Percentiles rank a stretch among this genome's conserved stretches.
Evolutionary conservation across 1,140 invertebrate species (phyloP).

Genomic region (Proctacanthus coquilletti): DNA sequence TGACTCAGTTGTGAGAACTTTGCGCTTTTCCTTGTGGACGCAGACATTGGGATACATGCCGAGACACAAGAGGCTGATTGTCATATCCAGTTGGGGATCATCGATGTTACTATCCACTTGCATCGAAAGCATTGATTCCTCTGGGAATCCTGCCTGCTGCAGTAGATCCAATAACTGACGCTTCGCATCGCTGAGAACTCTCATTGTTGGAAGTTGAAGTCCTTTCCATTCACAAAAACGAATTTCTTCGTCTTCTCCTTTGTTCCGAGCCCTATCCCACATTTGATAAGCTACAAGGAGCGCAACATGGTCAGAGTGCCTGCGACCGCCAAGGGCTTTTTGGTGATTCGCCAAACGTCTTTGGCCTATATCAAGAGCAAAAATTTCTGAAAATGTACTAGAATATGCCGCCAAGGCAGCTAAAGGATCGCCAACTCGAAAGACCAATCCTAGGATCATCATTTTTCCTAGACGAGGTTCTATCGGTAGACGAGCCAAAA

Average conservation of each 20-base stretch:
- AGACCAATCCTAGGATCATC: constrained; percentile 78
- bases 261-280: constrained; percentile 64
- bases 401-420: constrained; percentile 89
- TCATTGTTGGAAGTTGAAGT: constrained; percentile 71
- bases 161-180: constrained; percentile 75
- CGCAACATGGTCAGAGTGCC: constrained; percentile 89
- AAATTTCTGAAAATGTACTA: constrained; percentile 83
- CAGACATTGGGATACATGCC: constrained; percentile 96
- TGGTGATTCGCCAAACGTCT: constrained; percentile 59
- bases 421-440: constrained; percentile 74
- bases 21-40: constrained; percentile 86
- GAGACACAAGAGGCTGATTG: constrained; percentile 72
- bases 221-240: constrained; percentile 84
- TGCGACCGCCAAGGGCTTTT: constrained; percentile 62
- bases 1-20: constrained; percentile 89
- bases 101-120: constrained; percentile 58
- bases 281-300: constrained; percentile 78
- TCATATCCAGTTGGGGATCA: constrained; percentile 68
- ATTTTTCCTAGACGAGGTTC: constrained; percentile 90
- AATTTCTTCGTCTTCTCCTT: constrained; percentile 65
- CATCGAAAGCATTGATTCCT: constrained; percentile 61
- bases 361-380: constrained; percentile 49
- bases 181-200: constrained; percentile 85
- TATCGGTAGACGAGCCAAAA: constrained; percentile 82
- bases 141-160: constrained; percentile 70